A percentile compares a stretch with the other conserved stretches of the same genome.
phyloP scores from a whole-genome alignment of 2,888 invertebrate genomes.

The Alentia gelatinosa region DNA sequence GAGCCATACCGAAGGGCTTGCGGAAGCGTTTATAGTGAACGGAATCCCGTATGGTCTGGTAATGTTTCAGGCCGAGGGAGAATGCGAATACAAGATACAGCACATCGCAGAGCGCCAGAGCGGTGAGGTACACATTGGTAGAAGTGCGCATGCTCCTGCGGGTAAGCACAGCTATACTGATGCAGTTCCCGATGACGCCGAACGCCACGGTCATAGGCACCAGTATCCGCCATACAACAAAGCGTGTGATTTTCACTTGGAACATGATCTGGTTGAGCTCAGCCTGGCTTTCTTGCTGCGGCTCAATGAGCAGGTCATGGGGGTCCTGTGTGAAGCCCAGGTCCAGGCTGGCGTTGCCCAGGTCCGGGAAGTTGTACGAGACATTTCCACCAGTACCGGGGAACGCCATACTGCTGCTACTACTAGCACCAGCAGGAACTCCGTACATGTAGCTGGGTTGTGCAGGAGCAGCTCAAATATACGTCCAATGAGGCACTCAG shows the following conservation, averaged over 20 bases:
- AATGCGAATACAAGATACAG: conserved; percentile 85
- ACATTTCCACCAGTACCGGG: not conserved
- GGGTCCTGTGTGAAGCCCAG: not conserved
- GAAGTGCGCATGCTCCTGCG: conserved; percentile 76
- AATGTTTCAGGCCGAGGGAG: conserved; percentile 59
- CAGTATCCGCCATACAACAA: conserved; percentile 72
- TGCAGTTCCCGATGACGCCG: conserved; percentile 76
- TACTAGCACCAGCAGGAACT: not conserved
- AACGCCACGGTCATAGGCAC: conserved; percentile 73
- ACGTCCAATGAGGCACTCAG: too few relatives aligned
- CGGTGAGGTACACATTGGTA: conserved; percentile 85
- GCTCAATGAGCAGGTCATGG: not conserved
- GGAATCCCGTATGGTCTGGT: not conserved
- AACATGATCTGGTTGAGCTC: not conserved
- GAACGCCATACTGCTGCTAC: not conserved
- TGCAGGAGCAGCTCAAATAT: too few relatives aligned
- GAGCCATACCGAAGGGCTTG: conserved; percentile 83
- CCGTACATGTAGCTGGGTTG: not conserved
- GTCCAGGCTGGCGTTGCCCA: not conserved
- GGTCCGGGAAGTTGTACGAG: conserved; percentile 29
- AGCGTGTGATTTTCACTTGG: conserved; percentile 62
- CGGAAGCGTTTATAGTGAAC: conserved; percentile 43
- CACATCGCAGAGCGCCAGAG: conserved; percentile 87
- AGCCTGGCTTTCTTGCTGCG: not conserved
- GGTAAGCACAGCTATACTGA: conserved; percentile 77